A percentile compares a stretch with the other conserved stretches of the same genome.
Conservation (phyloP, 2,888 invertebrate species). For the Plagodis pulveraria region DNA sequence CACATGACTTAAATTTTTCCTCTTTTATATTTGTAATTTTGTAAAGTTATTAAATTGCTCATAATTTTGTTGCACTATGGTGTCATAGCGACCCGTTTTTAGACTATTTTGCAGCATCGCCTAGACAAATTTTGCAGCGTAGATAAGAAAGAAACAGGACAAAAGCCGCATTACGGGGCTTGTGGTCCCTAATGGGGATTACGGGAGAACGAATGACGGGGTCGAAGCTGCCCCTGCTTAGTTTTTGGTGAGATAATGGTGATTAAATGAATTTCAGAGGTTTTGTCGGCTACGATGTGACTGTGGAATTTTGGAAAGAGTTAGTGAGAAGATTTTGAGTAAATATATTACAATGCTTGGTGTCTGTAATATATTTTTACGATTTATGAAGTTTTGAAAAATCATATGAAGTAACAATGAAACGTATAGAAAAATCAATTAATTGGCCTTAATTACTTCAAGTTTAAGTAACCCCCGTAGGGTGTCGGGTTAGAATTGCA, state of each 20-base stretch:
- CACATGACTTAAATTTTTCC: too few relatives aligned
- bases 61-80: slow-evolving; percentile 36
- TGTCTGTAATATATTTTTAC: too few relatives aligned
- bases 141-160: slow-evolving; percentile 83
- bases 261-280: slow-evolving; percentile 71
- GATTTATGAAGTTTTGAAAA: too few relatives aligned
- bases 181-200: slow-evolving; percentile 74
- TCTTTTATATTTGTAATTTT: too few relatives aligned
- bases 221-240: slow-evolving; percentile 58
- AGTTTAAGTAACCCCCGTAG: too few relatives aligned
- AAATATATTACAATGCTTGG: too few relatives aligned
- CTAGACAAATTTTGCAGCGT: slow-evolving; percentile 79
- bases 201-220: slow-evolving; percentile 65
- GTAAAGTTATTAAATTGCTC: too few relatives aligned
- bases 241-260: slow-evolving; percentile 69
- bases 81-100: slow-evolving; percentile 53
- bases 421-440: too few relatives aligned
- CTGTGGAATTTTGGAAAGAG: slow-evolving; percentile 33
- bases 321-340: slow-evolving; percentile 9
- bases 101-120: slow-evolving; percentile 76
- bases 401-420: too few relatives aligned
- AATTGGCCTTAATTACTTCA: too few relatives aligned
- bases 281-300: slow-evolving; percentile 41
- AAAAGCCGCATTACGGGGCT: slow-evolving; percentile 70
- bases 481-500: too few relatives aligned